Conservation (phyloP, 1,140 invertebrate genomes). For the Danaus melanippus region DNA sequence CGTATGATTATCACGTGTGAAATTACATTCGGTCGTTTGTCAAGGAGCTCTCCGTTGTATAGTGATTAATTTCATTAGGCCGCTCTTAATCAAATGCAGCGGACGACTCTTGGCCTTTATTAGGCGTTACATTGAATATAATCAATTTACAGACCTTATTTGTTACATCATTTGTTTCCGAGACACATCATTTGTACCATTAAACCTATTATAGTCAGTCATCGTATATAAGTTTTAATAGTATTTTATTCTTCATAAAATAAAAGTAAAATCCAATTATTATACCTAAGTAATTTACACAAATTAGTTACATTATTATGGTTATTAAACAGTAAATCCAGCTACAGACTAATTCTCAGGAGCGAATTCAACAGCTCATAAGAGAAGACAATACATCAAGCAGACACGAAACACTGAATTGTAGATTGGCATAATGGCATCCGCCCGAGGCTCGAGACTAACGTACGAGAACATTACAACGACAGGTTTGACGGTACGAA, state of each 20-base stretch:
- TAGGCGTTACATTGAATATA: constrained; percentile 18
- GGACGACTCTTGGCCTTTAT: constrained; percentile 26
- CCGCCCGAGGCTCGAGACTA: constrained; percentile 34
- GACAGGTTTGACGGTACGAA: constrained; percentile 60
- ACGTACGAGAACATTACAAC: constrained; percentile 60
- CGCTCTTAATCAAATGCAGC: constrained; percentile 59
- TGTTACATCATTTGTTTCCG: too few species aligned
- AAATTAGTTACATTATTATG: too few species aligned
- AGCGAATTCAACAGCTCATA: constrained; percentile 22
- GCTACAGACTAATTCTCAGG: constrained; percentile 20
- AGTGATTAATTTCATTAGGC: constrained; percentile 68
- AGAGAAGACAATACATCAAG: constrained; percentile 41
- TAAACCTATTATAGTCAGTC: constrained; percentile 1
- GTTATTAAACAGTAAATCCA: constrained; percentile 17
- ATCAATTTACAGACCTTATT: constrained; percentile 14
- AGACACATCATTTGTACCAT: constrained; percentile 5
- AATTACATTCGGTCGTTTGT: constrained; percentile 67
- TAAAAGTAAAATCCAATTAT: too few species aligned
- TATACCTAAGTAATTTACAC: too few species aligned
- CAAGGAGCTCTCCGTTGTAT: constrained; percentile 44
- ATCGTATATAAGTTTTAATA: constrained; percentile 5
- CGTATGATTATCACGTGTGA: constrained; percentile 55
- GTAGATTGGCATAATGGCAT: constrained; percentile 56
- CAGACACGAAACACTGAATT: constrained; percentile 33
- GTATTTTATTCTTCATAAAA: too few species aligned